Base-by-base conservation (phyloP, 2,888 invertebrate species). In the Stenurella melanura region DNA sequence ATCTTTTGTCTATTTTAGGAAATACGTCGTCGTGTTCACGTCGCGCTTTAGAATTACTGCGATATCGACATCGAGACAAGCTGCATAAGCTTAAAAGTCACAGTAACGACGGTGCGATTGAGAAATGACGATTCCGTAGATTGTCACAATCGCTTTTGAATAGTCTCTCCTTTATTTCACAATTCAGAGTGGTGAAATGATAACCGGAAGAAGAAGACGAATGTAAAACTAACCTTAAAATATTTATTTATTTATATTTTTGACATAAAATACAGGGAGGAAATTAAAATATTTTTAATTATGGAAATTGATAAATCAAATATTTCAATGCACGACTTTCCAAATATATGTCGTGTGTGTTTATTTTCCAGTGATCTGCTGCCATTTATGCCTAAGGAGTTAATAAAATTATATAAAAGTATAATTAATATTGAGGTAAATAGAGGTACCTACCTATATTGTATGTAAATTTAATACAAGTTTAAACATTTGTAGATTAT, bases 271-370 rank as follows among this genome's bases (percentile, higher is more conserved):
- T 50, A 15, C 15, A 50, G 12, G 1, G n/a, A n/a, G 6, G n/a
- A n/a, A 50, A 42, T 12, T 42, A 42, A 42, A 2, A 34, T 34
- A 50, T 6, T 15, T n/a, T n/a, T 50, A 19, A 19, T 10, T 19
- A 58, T 58, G 58, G 58, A 58, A 58, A 4, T 12, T 10, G 18
- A 58, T 19, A 54, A 67, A 54, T 1, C 26, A 54, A 54, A 72
- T 15, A 30, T 72, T 10, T 63, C 54, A 30, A 17, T 63, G 54
- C 15, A 78, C 11, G 56, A 75, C 56, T 79, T 80, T 73, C 17
- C 57, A 50, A 30, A 72, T 50, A 78, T 80, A 60, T 80, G 80
- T 60, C 74, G 78, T 56, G 38, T 80, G 11, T 80, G 80, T 79
- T 67, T 80, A 50, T 67, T 70, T 17, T n/a, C 78, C 9, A 71